Base-by-base conservation (phyloP, 2,888 invertebrate species). In the Heteromyza rotundicornis region DNA sequence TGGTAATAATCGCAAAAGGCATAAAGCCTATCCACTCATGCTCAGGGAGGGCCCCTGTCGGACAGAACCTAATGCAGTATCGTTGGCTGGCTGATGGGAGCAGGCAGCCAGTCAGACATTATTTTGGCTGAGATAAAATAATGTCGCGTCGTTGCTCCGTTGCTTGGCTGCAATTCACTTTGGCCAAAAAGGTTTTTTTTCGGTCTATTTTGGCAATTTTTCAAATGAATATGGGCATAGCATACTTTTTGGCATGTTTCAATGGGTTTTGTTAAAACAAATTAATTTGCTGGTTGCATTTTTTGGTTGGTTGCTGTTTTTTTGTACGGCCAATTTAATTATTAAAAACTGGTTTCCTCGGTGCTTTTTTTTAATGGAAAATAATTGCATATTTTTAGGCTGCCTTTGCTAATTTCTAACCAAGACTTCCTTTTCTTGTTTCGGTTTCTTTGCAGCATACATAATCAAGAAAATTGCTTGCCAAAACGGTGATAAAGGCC, bases 1-100 rank as follows among this genome's bases (percentile, higher is more conserved):
- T 71, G 70, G 64, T 63, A 47, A 68, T 67, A 67, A 71, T 72
- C 66, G 61, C 1, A 62, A 53, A 36, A 52, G 65, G 65, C 58
- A 63, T 57, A 52, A 64, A 60, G 59, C 64, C 64, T 66, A 62
- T 62, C 24, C 59, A 58, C 32, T 23, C n/a, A 24, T 12, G 14
- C 5, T n/a, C n/a, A n/a, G n/a, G n/a, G n/a, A n/a, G n/a, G n/a
- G n/a, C n/a, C n/a, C n/a, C n/a, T n/a, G n/a, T n/a, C n/a, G n/a
- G n/a, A n/a, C n/a, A n/a, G n/a, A n/a, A n/a, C n/a, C n/a, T n/a
- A n/a, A n/a, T n/a, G n/a, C n/a, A n/a, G n/a, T n/a, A n/a, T n/a
- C n/a, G n/a, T n/a, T n/a, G n/a, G n/a, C n/a, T n/a, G n/a, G n/a
- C n/a, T n/a, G n/a, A n/a, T n/a, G n/a, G 49, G 20, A 10, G 16